Evolutionary conservation across 2,797 vertebrate genomes (phyloP).

Genomic region (Gephyroberyx darwinii): DNA sequence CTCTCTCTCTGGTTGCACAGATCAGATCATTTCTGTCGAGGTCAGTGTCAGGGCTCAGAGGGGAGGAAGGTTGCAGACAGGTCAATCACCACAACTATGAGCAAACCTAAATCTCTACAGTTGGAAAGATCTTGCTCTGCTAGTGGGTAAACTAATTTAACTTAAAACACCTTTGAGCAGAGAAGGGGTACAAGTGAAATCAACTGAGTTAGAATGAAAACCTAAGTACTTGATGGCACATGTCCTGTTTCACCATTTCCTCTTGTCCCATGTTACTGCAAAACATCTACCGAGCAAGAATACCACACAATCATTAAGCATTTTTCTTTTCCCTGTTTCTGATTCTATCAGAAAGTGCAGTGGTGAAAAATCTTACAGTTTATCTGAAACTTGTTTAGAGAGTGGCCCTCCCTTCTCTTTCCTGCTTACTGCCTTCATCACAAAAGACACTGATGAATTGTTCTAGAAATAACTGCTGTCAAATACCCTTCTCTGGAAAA

Average conservation of each 20-base stretch:
- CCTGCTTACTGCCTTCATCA: not conserved
- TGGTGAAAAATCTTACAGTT: conserved; percentile 13
- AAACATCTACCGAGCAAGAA: no score
- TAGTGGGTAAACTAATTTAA: no score
- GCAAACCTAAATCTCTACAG: not conserved
- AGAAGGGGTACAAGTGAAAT: no score
- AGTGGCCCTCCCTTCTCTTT: no score
- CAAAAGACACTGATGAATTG: conserved; percentile 1
- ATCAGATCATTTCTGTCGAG: not conserved
- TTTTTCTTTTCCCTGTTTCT: no score
- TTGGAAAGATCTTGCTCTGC: not conserved
- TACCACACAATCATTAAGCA: no score
- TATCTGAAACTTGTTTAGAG: conserved; percentile 7
- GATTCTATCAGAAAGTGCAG: not conserved
- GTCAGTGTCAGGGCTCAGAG: conserved; percentile 9
- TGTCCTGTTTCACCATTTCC: no score
- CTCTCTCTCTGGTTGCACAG: not conserved
- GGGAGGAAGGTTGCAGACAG: conserved; percentile 16
- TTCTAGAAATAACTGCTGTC: not conserved
- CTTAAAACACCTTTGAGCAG: no score
- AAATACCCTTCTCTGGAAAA: conserved; percentile 8
- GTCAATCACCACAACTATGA: conserved; percentile 2
- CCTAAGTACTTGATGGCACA: no score
- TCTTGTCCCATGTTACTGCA: no score
- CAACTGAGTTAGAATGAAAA: no score